phyloP scores from a whole-genome alignment of 2,113 vertebrate genomes.

The Hyla sarda region DNA sequence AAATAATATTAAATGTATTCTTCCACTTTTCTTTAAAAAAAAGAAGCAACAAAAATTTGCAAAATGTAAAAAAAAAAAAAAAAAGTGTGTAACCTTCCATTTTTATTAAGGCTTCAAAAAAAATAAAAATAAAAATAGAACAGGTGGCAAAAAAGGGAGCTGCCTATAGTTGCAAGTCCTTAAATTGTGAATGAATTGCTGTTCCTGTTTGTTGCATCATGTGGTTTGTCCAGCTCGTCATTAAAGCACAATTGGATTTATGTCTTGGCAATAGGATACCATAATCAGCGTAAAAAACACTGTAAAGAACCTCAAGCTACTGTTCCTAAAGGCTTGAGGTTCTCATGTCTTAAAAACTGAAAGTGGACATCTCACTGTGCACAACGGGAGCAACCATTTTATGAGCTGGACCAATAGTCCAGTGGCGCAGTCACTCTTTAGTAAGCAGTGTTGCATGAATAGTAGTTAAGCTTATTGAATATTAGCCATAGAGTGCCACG shows the following conservation, averaged over 20 bases:
- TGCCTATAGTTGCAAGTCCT: not conserved
- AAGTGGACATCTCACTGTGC: not conserved
- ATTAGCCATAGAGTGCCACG: conserved; percentile 29
- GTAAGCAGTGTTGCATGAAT: not conserved
- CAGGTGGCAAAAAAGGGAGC: not conserved
- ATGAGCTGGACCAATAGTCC: not conserved
- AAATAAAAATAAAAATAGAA: not conserved
- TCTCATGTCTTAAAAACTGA: not conserved
- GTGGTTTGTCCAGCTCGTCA: conserved; percentile 6
- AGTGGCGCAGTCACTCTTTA: not conserved
- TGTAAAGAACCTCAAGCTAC: not conserved
- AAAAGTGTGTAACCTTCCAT: conserved; percentile 37
- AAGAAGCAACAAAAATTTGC: not conserved
- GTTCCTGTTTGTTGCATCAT: conserved; percentile 2
- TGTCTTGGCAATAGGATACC: conserved; percentile 16
- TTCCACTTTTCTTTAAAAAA: conserved; percentile 47
- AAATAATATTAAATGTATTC: conserved; percentile 37
- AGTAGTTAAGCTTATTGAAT: not conserved
- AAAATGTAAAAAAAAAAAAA: not conserved
- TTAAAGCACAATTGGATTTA: conserved; percentile 50
- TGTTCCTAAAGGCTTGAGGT: not conserved
- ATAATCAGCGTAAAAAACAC: conserved; percentile 26
- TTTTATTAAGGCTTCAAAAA: conserved; percentile 28
- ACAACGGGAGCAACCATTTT: not conserved
- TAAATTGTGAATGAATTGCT: not conserved